phyloP scores from a whole-genome alignment of 1,140 invertebrate species.

The Macrotrachela quadricornifera region DNA sequence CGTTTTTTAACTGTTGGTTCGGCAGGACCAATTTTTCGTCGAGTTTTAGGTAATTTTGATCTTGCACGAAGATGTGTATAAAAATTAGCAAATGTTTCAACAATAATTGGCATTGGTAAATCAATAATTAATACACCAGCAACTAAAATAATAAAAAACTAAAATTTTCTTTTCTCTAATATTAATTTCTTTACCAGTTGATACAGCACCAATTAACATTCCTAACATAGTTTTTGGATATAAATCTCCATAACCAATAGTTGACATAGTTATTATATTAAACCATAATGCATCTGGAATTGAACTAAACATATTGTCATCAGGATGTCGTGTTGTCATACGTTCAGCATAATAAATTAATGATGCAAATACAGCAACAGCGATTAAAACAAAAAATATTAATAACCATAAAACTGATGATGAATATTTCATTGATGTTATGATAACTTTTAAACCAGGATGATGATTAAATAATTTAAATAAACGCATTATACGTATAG shows the following conservation, averaged over 20 bases:
- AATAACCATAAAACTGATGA: conserved; percentile 38
- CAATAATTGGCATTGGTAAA: conserved; percentile 8
- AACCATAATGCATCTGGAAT: conserved; percentile 9
- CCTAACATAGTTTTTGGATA: conserved; percentile 2
- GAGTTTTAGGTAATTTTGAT: conserved; percentile 7
- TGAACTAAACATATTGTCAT: conserved; percentile 2
- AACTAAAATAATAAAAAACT: neutral
- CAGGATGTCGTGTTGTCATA: conserved; percentile 9
- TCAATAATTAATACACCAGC: conserved; percentile 7
- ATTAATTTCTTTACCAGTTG: neutral
- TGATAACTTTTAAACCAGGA: conserved; percentile 23
- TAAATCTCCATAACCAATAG: conserved; percentile 8
- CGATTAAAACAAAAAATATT: conserved; percentile 81
- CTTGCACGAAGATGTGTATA: conserved; percentile 6
- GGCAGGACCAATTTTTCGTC: conserved; percentile 2
- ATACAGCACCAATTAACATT: neutral
- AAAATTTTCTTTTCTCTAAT: too few species aligned
- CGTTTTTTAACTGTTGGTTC: neutral
- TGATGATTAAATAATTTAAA: conserved; percentile 24
- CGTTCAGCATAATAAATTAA: conserved; percentile 90
- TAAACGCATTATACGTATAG: conserved; percentile 23
- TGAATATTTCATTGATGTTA: conserved; percentile 22
- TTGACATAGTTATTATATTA: conserved; percentile 6
- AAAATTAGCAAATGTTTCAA: conserved; percentile 8
- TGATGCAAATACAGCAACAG: conserved; percentile 86